Conservation (phyloP, 2,797 vertebrate species). For the Chanos chanos region DNA sequence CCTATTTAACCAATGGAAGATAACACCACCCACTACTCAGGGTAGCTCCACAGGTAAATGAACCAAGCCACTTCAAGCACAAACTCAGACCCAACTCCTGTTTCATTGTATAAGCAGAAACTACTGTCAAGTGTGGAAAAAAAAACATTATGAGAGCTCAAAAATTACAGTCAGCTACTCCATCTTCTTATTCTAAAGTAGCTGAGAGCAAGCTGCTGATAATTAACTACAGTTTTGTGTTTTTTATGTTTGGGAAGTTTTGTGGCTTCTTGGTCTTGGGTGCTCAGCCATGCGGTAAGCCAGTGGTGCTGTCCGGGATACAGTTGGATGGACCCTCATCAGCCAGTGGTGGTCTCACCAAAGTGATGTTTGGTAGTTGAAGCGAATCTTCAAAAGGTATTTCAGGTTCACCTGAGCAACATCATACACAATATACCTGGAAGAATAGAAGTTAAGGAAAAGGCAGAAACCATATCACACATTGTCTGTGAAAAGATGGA, state of each 20-base stretch:
- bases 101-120: conserved; percentile 1
- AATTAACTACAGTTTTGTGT: conserved; percentile 10
- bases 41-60: conserved; percentile 15
- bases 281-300: conserved; percentile 35
- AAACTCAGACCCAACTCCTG: neutral
- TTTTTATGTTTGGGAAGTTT: conserved; percentile 7
- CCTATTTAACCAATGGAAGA: conserved; percentile 33
- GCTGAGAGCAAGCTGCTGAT: neutral
- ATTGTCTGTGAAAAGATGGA: too few species aligned
- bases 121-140: neutral
- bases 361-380: conserved; percentile 93
- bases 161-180: conserved; percentile 6
- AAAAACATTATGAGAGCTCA: conserved; percentile 3
- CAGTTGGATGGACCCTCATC: neutral
- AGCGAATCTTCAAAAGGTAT: conserved; percentile 95
- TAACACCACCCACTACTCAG: conserved; percentile 26
- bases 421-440: conserved; percentile 97
- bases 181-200: conserved; percentile 17
- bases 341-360: conserved; percentile 76
- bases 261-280: conserved; percentile 22
- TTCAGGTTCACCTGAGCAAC: conserved; percentile 93
- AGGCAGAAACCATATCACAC: too few species aligned
- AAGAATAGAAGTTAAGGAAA: conserved; percentile 73
- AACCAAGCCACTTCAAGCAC: neutral
- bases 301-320: conserved; percentile 37